Evolutionary conservation across 2,113 vertebrate genomes (phyloP), one percentile per base, ranked within the genome.

Genomic region (Danionella cerebrum): DNA sequence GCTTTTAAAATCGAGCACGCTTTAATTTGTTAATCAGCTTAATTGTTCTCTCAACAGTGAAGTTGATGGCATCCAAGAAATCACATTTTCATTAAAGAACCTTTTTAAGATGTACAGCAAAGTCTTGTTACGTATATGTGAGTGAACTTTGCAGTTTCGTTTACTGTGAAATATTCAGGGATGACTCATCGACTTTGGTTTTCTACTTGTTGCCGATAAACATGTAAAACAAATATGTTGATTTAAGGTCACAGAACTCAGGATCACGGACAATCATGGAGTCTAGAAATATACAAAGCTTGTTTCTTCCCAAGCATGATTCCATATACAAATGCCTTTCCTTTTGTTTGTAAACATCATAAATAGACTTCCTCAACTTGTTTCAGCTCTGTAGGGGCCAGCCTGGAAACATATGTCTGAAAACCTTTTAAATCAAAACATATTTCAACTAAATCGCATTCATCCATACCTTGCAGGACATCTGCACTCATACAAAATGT

Each of bases 401-500:
- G 27, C 36, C 9, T 11, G 25, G n/a, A 12, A 54, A 22, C n/a
- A 47, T 42, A 47, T 33, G 3, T 58, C 14, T 29, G 29, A 51
- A 66, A 44, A 53, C 38, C 55, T 58, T 35, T 58, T 14, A 16
- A 19, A 58, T 8, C 38, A 54, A 58, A 66, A 51, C 29, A 73
- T 12, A 47, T 12, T 0, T 13, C 22, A 31, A 50, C 57, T 33
- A 33, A 33, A 2, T 33, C 29, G n/a, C n/a, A n/a, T n/a, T n/a
- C n/a, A n/a, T n/a, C n/a, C n/a, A n/a, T n/a, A n/a, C n/a, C n/a
- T n/a, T n/a, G n/a, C n/a, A n/a, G n/a, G n/a, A n/a, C n/a, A n/a
- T n/a, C n/a, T n/a, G n/a, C n/a, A n/a, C n/a, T n/a, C n/a, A n/a
- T n/a, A n/a, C n/a, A n/a, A n/a, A n/a, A n/a, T n/a, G n/a, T n/a